These are phyloP conservation scores for Tenthredo amoena DNA, from an alignment of 2,888 invertebrate genomes.

Conservation along the genomic window DNA sequence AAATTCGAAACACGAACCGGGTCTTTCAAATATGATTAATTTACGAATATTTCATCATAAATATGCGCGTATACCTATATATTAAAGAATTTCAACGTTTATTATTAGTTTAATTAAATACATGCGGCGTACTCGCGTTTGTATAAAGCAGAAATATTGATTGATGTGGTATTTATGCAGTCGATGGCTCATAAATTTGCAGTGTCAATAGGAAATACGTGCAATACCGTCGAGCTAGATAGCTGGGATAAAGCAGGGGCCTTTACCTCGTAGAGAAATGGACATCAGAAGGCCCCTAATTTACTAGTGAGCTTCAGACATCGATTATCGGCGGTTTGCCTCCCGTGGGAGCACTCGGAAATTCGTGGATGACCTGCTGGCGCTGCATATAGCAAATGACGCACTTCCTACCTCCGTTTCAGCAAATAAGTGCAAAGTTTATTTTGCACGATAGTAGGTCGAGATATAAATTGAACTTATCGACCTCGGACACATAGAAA, in stretches of 20 bases:
- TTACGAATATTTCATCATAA: background rate
- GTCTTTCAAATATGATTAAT: background rate
- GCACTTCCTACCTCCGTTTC: slow-evolving; percentile 28
- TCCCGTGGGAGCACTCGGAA: slow-evolving; percentile 33
- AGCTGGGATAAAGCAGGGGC: background rate
- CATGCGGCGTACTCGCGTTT: background rate
- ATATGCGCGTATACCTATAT: background rate
- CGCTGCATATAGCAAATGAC: slow-evolving; percentile 38
- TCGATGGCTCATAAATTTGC: background rate
- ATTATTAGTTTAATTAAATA: slow-evolving; percentile 15
- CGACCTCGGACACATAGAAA: background rate
- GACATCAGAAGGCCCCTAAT: slow-evolving; percentile 30
- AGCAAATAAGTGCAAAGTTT: slow-evolving; percentile 43
- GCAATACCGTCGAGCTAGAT: background rate
- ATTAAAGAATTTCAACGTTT: background rate
- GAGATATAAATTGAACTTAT: slow-evolving; percentile 17
- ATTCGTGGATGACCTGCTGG: slow-evolving; percentile 43
- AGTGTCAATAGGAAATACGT: slow-evolving; percentile 39
- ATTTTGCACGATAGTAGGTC: background rate
- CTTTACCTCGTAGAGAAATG: background rate
- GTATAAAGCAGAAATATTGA: slow-evolving; percentile 18
- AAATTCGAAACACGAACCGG: background rate
- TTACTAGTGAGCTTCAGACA: slow-evolving; percentile 29
- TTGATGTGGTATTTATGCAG: slow-evolving; percentile 1
- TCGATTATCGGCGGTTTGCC: slow-evolving; percentile 40